Base-by-base conservation (phyloP, 2,888 invertebrate genomes). In the Stratiomys singularior region DNA sequence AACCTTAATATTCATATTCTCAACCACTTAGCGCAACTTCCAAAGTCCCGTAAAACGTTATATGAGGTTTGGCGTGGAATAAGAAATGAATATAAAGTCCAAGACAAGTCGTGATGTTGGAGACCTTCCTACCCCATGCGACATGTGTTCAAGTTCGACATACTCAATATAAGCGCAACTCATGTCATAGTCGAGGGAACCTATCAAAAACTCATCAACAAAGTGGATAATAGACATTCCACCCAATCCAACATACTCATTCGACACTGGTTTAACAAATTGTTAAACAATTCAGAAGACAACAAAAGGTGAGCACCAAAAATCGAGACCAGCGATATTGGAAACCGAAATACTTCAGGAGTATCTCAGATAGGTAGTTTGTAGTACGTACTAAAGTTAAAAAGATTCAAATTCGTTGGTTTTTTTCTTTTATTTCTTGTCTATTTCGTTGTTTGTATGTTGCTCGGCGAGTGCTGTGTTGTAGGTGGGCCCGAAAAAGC, bases 1-100 rank as follows among this genome's bases (percentile, higher is more conserved):
- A 60, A 60, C 60, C 60, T 37, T 60, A 60, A 60, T 60, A 60
- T 60, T 60, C 60, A 60, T 60, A 60, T 25, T 23, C 60, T 23
- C 25, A 21, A 60, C 60, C 18, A 60, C 60, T 60, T 60, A 60
- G 11, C 60, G 5, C 37, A 37, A 23, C 60, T 60, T 23, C 25
- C 21, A 18, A 25, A 60, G 60, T 60, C 60, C 60, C 60, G 60
- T 25, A 60, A 60, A 37, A 23, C 60, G 21, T 60, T 1, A 37
- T 37, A 60, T 60, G 60, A 60, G 60, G 60, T 25, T 60, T 11
- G 23, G 60, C 25, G 21, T 21, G 23, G 60, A 60, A 60, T 60
- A 60, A 60, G 60, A 60, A 60, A 60, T 60, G 21, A 60, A 60
- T 60, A 23, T 52, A n/a, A 13, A 18, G 52, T 18, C 15, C 37